Conservation (phyloP, 1,140 invertebrate species). For the Xylocopa sonorina region DNA sequence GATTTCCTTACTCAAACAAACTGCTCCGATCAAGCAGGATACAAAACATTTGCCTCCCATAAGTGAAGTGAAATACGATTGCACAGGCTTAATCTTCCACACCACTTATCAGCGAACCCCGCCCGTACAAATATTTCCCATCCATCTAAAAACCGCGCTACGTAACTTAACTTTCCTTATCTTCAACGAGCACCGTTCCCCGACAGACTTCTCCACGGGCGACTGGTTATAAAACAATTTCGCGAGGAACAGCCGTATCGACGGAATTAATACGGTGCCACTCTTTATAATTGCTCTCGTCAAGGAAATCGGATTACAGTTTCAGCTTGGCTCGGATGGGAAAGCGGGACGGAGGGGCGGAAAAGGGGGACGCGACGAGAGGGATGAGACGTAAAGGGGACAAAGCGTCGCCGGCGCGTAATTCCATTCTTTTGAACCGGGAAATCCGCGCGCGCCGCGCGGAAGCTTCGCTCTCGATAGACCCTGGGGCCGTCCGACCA, state of each 20-base stretch:
- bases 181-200: not conserved
- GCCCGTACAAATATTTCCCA: too few relatives aligned
- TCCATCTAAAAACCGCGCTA: too few relatives aligned
- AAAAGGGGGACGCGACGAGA: too few relatives aligned
- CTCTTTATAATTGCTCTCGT: constrained; percentile 50
- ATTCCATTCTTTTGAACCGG: constrained; percentile 47
- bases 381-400: not conserved
- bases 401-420: constrained; percentile 23
- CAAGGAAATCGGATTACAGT: constrained; percentile 31
- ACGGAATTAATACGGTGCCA: constrained; percentile 39
- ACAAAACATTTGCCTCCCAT: too few relatives aligned
- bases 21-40: too few relatives aligned
- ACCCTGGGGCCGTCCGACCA: constrained; percentile 4
- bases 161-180: not conserved
- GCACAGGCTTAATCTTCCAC: too few relatives aligned
- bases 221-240: constrained; percentile 39
- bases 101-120: too few relatives aligned
- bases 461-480: constrained; percentile 3
- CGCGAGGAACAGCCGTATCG: not conserved
- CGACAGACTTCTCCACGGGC: constrained; percentile 33
- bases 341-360: too few relatives aligned
- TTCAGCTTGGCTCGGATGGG: constrained; percentile 15
- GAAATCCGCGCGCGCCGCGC: constrained; percentile 36
- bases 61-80: too few relatives aligned
- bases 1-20: too few relatives aligned